A percentile compares a stretch with the other conserved stretches of the same genome.
These are phyloP conservation scores for Camelus bactrianus DNA, from an alignment of 2,113 vertebrate genomes.

Conservation along the genomic window DNA sequence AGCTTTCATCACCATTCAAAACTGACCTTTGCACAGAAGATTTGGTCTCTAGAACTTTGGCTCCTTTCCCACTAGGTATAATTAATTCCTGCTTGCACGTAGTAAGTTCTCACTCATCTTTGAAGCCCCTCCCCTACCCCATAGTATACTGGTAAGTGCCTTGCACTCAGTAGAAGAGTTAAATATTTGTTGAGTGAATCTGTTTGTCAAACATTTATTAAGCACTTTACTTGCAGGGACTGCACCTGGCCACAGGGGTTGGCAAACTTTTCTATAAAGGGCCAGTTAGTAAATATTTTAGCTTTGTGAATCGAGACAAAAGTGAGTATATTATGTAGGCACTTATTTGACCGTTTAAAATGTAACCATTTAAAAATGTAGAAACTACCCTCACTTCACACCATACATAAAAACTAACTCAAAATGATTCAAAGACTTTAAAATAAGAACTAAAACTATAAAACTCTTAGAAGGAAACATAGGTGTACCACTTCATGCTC, in stretches of 20 bases:
- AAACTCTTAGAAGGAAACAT: background rate
- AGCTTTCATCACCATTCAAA: background rate
- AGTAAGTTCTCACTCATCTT: background rate
- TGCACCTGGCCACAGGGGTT: background rate
- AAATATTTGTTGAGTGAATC: conserved; percentile 14
- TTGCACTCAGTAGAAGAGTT: background rate
- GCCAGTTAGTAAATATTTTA: conserved; percentile 10
- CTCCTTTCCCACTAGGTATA: background rate
- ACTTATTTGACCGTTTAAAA: conserved; percentile 28
- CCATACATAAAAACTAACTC: background rate
- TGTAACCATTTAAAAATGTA: background rate
- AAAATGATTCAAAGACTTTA: background rate
- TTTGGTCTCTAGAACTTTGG: background rate
- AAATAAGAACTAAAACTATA: background rate
- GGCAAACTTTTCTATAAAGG: background rate
- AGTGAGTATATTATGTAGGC: background rate
- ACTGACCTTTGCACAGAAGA: background rate
- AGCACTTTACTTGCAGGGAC: background rate
- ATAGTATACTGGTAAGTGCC: background rate
- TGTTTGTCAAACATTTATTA: conserved; percentile 9
- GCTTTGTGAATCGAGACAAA: conserved; percentile 27
- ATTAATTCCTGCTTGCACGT: background rate
- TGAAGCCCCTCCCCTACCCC: background rate
- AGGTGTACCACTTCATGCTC: background rate
- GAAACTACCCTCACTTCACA: background rate